Base-by-base conservation (phyloP, 2,797 vertebrate species). In the Gephyroberyx darwinii region DNA sequence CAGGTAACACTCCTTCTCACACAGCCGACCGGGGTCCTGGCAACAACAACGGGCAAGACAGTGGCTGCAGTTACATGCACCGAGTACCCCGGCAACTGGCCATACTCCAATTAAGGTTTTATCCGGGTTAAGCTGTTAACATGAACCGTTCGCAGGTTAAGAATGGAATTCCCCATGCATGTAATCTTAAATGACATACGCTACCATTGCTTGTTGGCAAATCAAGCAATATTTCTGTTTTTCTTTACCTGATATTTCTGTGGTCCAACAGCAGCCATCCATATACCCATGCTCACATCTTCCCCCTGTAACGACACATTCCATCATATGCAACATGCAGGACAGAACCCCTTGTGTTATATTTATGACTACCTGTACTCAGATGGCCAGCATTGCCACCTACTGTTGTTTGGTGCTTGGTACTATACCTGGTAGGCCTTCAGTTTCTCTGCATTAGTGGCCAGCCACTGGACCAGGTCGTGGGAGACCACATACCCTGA, bases 231-330 rank as follows among this genome's bases (percentile, higher is more conserved):
- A 2, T 52, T 51, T 13, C 9, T 45, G 2, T 10, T 14, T 16
- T 10, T 45, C 43, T 69, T 80, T 65, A 97, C 96, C 95, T 99
- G 98, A 78, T 97, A 95, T 63, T 97, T 93, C 70, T 91, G 94
- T 16, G 97, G 97, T 71, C 96, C 97, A 30, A 99, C 94, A 41
- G 98, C 98, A 68, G 98, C 96, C 98, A 99, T 98, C 98, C 98
- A 99, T 71, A 99, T 99, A 69, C 98, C 98, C 98, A 99, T 98
- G 89, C 97, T 99, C 53, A 99, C 98, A 70, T 99, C 98, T 92
- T 99, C 98, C 71, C 98, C 98, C 98, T 98, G 77, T 19, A 76
- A 84, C 9, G 43, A 69, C 30, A 83, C 56, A 77, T 12, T 22
- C 20, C 61, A 2, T 50, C 5, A 41, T 4, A n/a, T 35, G 37